Percentiles rank a stretch among this genome's conserved stretches.
phyloP scores from a whole-genome alignment of 1,140 invertebrate genomes.

The Zaprionus taronus region DNA sequence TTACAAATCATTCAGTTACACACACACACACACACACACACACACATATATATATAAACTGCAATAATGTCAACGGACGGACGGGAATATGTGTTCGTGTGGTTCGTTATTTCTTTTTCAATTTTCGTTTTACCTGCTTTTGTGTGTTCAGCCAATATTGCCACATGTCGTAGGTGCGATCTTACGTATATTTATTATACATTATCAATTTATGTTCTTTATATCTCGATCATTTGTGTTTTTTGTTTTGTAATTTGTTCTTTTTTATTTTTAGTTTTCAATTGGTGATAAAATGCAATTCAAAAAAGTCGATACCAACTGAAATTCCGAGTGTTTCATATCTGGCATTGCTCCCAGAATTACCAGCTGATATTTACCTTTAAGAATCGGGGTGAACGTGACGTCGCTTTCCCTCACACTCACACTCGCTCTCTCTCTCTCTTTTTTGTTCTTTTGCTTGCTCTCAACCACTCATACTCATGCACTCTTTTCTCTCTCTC shows the following conservation, averaged over 20 bases:
- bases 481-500: not conserved
- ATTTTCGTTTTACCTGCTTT: constrained; percentile 49
- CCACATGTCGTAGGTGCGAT: constrained; percentile 69
- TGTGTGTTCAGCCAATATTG: constrained; percentile 62
- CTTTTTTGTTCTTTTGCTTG: not conserved
- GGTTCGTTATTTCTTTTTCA: not conserved
- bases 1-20: constrained; percentile 10
- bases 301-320: constrained; percentile 89
- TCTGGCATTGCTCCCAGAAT: constrained; percentile 90
- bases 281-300: constrained; percentile 80
- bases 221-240: constrained; percentile 12
- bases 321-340: constrained; percentile 89
- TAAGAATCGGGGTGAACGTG: constrained; percentile 84
- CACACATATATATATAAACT: not conserved
- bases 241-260: constrained; percentile 16
- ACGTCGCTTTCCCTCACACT: constrained; percentile 36
- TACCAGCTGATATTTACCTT: constrained; percentile 98
- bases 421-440: constrained; percentile 16
- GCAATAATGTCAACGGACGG: constrained; percentile 9
- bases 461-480: constrained; percentile 17
- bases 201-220: not conserved
- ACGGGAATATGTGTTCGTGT: constrained; percentile 8
- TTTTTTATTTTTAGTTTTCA: constrained; percentile 39
- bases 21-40: not conserved
- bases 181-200: constrained; percentile 17